These are phyloP conservation scores for Melinaea marsaeus DNA, from an alignment of 2,888 invertebrate genomes.

Conservation along the genomic window DNA sequence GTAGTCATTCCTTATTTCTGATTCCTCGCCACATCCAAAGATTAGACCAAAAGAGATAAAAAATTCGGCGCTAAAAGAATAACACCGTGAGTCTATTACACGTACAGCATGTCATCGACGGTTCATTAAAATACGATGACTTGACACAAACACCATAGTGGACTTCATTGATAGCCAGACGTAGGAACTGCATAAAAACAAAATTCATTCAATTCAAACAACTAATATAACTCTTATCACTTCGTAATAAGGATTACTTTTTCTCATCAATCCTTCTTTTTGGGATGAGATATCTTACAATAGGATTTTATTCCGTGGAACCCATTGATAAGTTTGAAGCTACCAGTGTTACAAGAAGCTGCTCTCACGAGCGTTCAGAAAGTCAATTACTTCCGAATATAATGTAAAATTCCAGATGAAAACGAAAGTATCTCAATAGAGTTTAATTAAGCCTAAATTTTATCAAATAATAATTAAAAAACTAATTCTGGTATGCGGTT, in stretches of 20 bases:
- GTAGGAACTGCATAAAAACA: constrained; percentile 66
- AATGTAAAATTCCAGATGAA: constrained; percentile 35
- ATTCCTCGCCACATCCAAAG: constrained; percentile 57
- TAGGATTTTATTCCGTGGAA: constrained; percentile 73
- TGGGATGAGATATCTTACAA: constrained; percentile 69
- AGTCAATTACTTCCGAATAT: constrained; percentile 50
- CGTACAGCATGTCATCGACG: constrained; percentile 76
- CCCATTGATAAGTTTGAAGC: constrained; percentile 76
- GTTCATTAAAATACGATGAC: constrained; percentile 78
- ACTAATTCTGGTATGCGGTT: neutral
- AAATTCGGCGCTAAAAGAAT: constrained; percentile 75
- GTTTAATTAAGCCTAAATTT: neutral
- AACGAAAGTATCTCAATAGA: constrained; percentile 37
- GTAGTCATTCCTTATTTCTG: constrained; percentile 46
- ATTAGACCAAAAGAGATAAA: constrained; percentile 52
- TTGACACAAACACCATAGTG: constrained; percentile 74
- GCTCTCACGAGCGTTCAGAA: constrained; percentile 65
- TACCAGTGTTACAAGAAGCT: constrained; percentile 73
- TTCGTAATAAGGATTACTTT: constrained; percentile 42
- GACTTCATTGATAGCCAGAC: constrained; percentile 77
- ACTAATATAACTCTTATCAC: constrained; percentile 44
- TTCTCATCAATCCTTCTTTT: constrained; percentile 52
- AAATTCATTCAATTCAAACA: constrained; percentile 35
- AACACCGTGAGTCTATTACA: constrained; percentile 74
- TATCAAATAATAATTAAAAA: neutral